A percentile compares a stretch with the other conserved stretches of the same genome.
These are phyloP conservation scores for Addax nasomaculatus DNA, from an alignment of 2,113 vertebrate genomes.

Conservation along the genomic window DNA sequence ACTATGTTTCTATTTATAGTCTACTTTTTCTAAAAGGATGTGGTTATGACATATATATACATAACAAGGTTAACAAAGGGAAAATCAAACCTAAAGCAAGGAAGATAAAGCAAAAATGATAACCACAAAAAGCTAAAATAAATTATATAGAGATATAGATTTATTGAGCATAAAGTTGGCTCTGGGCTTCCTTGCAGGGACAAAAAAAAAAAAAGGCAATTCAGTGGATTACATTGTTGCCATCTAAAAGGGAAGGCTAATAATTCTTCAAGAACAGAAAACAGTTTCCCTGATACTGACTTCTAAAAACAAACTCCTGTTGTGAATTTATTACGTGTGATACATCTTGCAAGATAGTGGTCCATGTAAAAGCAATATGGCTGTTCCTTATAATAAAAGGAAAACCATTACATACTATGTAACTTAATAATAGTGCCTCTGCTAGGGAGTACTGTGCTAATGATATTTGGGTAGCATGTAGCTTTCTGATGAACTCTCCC, in stretches of 20 bases:
- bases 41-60: background rate
- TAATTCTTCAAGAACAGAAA: constrained; percentile 19
- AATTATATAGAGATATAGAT: background rate
- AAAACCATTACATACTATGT: background rate
- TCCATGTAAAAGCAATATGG: background rate
- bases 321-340: background rate
- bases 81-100: background rate
- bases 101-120: background rate
- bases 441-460: background rate
- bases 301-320: background rate
- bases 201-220: background rate
- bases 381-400: background rate
- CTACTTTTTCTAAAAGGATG: background rate
- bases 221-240: background rate
- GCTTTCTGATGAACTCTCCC: background rate
- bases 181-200: background rate
- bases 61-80: background rate
- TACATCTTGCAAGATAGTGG: background rate
- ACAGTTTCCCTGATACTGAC: background rate
- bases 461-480: background rate
- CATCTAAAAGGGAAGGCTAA: background rate
- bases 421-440: background rate
- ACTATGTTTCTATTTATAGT: background rate
- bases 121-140: constrained; percentile 2
- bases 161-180: background rate